These are phyloP conservation scores for Folsomia candida DNA, from an alignment of 2,888 invertebrate genomes.

Conservation along the genomic window DNA sequence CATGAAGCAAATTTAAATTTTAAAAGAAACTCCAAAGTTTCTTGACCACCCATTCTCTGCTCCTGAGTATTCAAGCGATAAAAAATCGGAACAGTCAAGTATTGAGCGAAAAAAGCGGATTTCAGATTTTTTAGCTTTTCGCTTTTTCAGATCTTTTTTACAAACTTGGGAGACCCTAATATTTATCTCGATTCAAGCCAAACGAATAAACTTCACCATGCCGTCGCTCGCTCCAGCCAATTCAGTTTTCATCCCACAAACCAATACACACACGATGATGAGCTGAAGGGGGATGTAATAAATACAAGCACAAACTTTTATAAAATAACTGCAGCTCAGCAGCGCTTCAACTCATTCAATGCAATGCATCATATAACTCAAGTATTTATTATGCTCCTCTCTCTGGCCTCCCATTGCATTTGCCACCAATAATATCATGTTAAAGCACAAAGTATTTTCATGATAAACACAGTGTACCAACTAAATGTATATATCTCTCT, in stretches of 20 bases:
- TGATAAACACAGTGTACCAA: background rate
- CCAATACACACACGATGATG: background rate
- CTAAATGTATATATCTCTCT: background rate
- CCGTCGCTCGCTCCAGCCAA: background rate
- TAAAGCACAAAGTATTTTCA: background rate
- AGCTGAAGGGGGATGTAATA: background rate
- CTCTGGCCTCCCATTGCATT: background rate
- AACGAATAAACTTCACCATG: background rate
- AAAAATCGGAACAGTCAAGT: no score
- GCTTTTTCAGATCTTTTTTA: no score
- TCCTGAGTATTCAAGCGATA: no score
- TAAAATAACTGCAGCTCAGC: background rate
- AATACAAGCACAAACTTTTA: no score
- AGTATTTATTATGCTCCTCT: background rate
- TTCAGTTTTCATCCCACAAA: no score
- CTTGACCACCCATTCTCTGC: no score
- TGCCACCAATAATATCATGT: background rate
- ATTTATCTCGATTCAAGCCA: background rate
- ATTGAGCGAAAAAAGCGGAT: no score
- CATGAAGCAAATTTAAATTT: no score
- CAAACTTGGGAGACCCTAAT: background rate
- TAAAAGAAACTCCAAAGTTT: no score
- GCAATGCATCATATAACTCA: background rate
- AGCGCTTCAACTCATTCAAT: no score
- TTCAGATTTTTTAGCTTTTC: no score